Evolutionary conservation across 2,797 vertebrate species (phyloP), one percentile per base, ranked within the genome.

Genomic region (Chaenodraco wilsoni): DNA sequence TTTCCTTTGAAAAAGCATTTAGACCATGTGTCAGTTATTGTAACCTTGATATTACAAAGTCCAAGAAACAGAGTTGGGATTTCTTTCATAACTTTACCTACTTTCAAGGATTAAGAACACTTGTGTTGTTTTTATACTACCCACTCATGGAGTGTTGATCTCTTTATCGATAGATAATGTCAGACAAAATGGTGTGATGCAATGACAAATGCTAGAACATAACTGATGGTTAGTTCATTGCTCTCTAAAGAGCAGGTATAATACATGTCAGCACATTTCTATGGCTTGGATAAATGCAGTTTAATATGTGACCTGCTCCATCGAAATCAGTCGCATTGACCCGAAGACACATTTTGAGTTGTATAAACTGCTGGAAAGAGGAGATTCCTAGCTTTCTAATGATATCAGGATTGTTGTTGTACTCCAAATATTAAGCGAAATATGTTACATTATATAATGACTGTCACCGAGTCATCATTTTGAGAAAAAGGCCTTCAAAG

Each of bases 1-100:
- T 40, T 40, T 57, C 6, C 49, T 78, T 72, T 60, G 40, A 69
- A 76, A 80, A 19, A 44, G 14, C 23, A 55, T 65, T 61, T 10
- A 17, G 13, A 70, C 14, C n/a, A 43, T 11, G 9, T 60, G 48
- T 79, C 52, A 50, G 7, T 50, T 51, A 7, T 33, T 37, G 33
- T 37, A 72, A 73, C 43, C 58, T 49, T 63, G 21, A 46, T 50
- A 31, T 23, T 49, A 23, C 19, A 54, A 63, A 56, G 43, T 45
- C 12, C 45, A 41, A 40, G 33, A 58, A 59, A 41, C 13, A 55
- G 14, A 60, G 45, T 3, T 19, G 43, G 15, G n/a, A 21, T 16
- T 4, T 61, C 21, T 57, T 45, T 16, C 15, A 41, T 16, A 48
- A 43, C 3, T 37, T 23, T 4, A 44, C 21, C 45, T 23, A 23